These are phyloP conservation scores for Amphiprion clarkii DNA, from an alignment of 2,797 vertebrate genomes.

Conservation along the genomic window DNA sequence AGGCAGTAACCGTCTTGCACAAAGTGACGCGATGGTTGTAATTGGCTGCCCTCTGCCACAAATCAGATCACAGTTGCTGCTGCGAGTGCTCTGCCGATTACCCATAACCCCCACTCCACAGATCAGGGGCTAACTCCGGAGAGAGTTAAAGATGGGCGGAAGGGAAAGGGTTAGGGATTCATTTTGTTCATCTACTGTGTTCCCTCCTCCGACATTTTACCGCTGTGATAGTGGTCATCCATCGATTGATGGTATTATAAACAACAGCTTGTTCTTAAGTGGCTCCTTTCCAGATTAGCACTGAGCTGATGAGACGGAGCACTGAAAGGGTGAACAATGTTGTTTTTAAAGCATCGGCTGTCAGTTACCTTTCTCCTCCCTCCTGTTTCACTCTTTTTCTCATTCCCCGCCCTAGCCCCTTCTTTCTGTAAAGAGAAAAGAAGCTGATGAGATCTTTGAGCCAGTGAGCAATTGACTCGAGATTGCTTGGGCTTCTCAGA, in stretches of 20 bases:
- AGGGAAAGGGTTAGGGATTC: constrained; percentile 51
- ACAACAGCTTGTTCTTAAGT: constrained; percentile 57
- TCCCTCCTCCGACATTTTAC: constrained; percentile 18
- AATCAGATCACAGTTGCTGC: constrained; percentile 74
- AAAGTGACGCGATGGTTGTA: constrained; percentile 82
- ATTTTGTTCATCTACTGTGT: constrained; percentile 56
- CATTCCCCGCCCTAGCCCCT: constrained; percentile 15
- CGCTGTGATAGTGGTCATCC: constrained; percentile 25
- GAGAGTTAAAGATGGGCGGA: constrained; percentile 44
- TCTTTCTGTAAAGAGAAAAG: constrained; percentile 52
- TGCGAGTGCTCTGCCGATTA: constrained; percentile 70
- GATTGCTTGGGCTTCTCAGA: constrained; percentile 66
- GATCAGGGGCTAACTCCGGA: constrained; percentile 61
- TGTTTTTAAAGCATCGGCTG: constrained; percentile 39
- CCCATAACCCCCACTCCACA: constrained; percentile 62
- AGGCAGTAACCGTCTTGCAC: constrained; percentile 71
- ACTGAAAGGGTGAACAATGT: constrained; percentile 28
- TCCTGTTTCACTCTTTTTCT: constrained; percentile 24
- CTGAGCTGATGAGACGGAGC: constrained; percentile 30
- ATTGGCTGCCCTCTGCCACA: constrained; percentile 80
- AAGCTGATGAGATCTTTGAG: constrained; percentile 66
- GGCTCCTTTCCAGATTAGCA: constrained; percentile 58
- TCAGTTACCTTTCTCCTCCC: constrained; percentile 42
- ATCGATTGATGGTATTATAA: constrained; percentile 54
- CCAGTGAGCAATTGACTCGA: constrained; percentile 74